Evolutionary conservation across 2,797 vertebrate genomes (phyloP), one percentile per base, ranked within the genome.

Genomic region (Clamator glandarius): DNA sequence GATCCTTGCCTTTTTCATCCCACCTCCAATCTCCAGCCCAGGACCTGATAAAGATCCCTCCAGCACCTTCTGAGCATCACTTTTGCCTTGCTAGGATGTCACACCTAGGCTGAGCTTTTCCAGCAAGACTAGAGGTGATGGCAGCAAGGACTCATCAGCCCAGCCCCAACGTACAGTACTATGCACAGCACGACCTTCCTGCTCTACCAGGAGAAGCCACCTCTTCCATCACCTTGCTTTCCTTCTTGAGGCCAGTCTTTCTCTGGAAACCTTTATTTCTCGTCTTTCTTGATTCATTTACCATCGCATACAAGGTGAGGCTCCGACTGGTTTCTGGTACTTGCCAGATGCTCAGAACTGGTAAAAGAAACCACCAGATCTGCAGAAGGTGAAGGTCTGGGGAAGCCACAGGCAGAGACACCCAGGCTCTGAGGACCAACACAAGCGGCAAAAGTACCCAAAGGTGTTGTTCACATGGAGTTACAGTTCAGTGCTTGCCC

Each of bases 101-200:
- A 6, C 4, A 2, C 25, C 55, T 21, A 4, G 29, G 26, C 29
- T 66, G 29, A 39, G 42, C 28, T 58, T 29, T 28, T 29, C 66
- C 62, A 61, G 18, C 42, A n/a, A 25, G 46, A 39, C 11, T 66
- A 9, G 55, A 2, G 19, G 11, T 16, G 11, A 44, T 1, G 5
- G 42, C 70, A 76, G 59, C n/a, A 29, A 29, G 28, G 33, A 57
- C 39, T 52, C n/a, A 9, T 23, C 4, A 46, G 55, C 8, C 2
- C 5, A 9, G 20, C 9, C 58, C 61, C 36, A 12, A 3, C 0
- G 1, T 11, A 23, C 63, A 26, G 35, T 51, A 42, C 14, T 2
- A 0, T 15, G 73, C 39, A 29, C 1, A 0, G 64, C 25, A 41
- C 1, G 0, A 15, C 31, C 44, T 12, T 6, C 28, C 18, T 6